Percentiles rank a stretch among this genome's conserved stretches.
Conservation (phyloP, 2,797 vertebrate species). For the Vultur gryphus region DNA sequence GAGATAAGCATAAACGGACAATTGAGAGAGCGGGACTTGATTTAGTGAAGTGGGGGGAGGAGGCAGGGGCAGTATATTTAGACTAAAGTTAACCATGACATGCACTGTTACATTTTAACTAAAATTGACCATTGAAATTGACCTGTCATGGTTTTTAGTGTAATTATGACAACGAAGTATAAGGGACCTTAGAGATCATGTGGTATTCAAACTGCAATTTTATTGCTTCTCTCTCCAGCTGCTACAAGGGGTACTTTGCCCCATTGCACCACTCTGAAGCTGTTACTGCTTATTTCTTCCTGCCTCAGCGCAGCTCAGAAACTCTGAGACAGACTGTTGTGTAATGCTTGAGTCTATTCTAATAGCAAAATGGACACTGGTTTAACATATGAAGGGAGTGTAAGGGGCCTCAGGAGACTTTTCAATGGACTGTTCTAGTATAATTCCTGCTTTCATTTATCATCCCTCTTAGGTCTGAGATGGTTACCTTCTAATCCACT, state of each 20-base stretch:
- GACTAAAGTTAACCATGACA: neutral
- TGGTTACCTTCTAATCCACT: neutral
- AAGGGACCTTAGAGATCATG: neutral
- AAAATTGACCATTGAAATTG: neutral
- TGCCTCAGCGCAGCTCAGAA: neutral
- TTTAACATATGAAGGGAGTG: neutral
- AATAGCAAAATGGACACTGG: neutral
- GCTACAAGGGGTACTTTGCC: neutral
- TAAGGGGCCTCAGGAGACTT: neutral
- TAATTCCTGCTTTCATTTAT: neutral
- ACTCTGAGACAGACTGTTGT: neutral
- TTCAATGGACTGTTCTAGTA: neutral
- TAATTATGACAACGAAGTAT: neutral
- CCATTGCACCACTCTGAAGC: no score
- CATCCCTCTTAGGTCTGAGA: neutral
- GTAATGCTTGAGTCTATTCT: neutral
- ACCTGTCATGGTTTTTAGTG: neutral
- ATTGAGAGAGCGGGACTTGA: neutral
- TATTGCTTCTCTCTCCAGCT: neutral
- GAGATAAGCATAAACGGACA: neutral
- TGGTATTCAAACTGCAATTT: neutral
- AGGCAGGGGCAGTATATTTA: neutral
- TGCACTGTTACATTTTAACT: neutral
- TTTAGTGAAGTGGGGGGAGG: neutral
- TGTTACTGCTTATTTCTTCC: neutral